phyloP scores from a whole-genome alignment of 2,113 vertebrate species.

The Eurystomus gularis region DNA sequence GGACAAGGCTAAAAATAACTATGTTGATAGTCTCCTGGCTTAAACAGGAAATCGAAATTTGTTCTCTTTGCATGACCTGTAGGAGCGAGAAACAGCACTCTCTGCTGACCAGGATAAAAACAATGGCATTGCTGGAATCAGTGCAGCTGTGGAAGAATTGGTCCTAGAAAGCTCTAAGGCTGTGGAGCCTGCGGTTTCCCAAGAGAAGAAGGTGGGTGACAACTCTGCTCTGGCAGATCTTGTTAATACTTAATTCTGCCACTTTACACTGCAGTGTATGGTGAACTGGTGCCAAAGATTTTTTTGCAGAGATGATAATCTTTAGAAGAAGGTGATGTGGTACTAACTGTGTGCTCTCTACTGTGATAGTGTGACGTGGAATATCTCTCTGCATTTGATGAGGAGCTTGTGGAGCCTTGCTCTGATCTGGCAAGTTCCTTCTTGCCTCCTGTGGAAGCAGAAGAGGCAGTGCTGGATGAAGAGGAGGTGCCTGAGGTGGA shows the following conservation, averaged over 20 bases:
- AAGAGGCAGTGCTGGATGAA: slow-evolving; percentile 59
- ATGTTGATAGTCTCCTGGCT: background rate
- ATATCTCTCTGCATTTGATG: slow-evolving; percentile 90
- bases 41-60: background rate
- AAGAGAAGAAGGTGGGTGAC: slow-evolving; percentile 69
- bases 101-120: slow-evolving; percentile 70
- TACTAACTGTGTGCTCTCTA: slow-evolving; percentile 29
- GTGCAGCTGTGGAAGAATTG: slow-evolving; percentile 77
- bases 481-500: slow-evolving; percentile 69
- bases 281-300: background rate
- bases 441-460: slow-evolving; percentile 49
- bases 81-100: slow-evolving; percentile 84
- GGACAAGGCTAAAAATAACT: background rate
- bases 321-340: background rate
- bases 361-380: slow-evolving; percentile 79
- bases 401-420: slow-evolving; percentile 78
- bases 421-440: slow-evolving; percentile 47
- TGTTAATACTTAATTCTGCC: background rate
- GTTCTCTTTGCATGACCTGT: slow-evolving; percentile 18
- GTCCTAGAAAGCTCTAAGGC: slow-evolving; percentile 73
- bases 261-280: background rate
- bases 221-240: background rate
- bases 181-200: slow-evolving; percentile 57
- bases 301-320: background rate
- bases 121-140: slow-evolving; percentile 14